A percentile compares a stretch with the other conserved stretches of the same genome.
phyloP scores from a whole-genome alignment of 1,140 invertebrate genomes.

The Drosophila guanche region DNA sequence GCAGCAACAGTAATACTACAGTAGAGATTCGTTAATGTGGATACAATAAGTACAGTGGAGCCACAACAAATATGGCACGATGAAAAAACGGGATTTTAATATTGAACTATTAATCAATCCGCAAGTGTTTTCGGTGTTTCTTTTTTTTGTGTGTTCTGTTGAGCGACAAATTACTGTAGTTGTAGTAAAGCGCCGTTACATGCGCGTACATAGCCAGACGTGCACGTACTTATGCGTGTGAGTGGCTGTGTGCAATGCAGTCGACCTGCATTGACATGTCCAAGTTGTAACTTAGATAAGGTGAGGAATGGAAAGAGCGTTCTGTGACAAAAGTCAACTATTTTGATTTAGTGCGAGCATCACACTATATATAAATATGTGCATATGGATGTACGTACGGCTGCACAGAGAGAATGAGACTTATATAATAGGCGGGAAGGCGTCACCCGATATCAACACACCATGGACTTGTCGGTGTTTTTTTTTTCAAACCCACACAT shows the following conservation, averaged over 20 bases:
- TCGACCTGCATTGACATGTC: slow-evolving; percentile 37
- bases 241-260: slow-evolving; percentile 9
- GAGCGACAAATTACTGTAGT: slow-evolving; percentile 24
- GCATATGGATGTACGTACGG: too few species aligned
- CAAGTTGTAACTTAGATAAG: too few species aligned
- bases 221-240: background rate
- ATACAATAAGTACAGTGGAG: background rate
- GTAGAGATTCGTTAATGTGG: slow-evolving; percentile 3
- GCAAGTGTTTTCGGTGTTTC: background rate
- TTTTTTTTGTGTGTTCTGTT: background rate
- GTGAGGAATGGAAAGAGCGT: too few species aligned
- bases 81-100: background rate
- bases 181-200: slow-evolving; percentile 52
- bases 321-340: too few species aligned
- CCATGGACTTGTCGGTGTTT: background rate
- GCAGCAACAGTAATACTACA: slow-evolving; percentile 32
- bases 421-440: too few species aligned
- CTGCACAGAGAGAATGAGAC: too few species aligned
- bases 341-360: too few species aligned
- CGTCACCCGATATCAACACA: too few species aligned
- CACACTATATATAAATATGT: too few species aligned
- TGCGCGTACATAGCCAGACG: slow-evolving; percentile 9
- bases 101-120: background rate
- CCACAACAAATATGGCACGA: slow-evolving; percentile 8
- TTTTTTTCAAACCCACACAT: slow-evolving; percentile 21